Evolutionary conservation across 2,888 invertebrate genomes (phyloP).

Genomic region (Megaustenia siamemsis): DNA sequence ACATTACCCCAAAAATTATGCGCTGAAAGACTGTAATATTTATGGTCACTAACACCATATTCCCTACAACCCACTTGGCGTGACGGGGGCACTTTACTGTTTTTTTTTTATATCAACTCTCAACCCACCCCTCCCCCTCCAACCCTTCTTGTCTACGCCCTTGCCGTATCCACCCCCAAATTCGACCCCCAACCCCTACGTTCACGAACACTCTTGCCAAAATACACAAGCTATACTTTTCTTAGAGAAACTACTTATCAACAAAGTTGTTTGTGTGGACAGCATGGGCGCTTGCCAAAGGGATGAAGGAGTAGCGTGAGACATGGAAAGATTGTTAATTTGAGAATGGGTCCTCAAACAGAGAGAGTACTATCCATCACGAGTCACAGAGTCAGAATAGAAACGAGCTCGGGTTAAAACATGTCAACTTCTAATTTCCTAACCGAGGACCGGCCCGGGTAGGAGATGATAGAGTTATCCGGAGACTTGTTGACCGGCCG

Average conservation of each 20-base stretch:
- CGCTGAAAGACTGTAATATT: too few species aligned
- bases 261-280: background rate
- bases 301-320: background rate
- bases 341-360: slow-evolving; percentile 18
- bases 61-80: too few species aligned
- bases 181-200: too few species aligned
- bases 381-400: slow-evolving; percentile 31
- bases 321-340: slow-evolving; percentile 23
- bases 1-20: too few species aligned
- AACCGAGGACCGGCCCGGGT: slow-evolving; percentile 18
- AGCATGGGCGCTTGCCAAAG: background rate
- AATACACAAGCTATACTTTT: too few species aligned
- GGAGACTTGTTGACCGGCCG: slow-evolving; percentile 42
- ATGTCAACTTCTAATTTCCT: slow-evolving; percentile 47
- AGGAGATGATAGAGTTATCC: slow-evolving; percentile 37
- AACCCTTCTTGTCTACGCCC: too few species aligned
- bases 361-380: slow-evolving; percentile 33
- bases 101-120: too few species aligned
- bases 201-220: too few species aligned
- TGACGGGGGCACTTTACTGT: too few species aligned
- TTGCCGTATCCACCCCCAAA: too few species aligned
- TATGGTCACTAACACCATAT: too few species aligned
- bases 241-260: background rate
- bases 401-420: slow-evolving; percentile 49
- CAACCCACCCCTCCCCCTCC: too few species aligned